A percentile compares a stretch with the other conserved stretches of the same genome.
phyloP scores from a whole-genome alignment of 1,140 invertebrate species.

The Laodelphax striatellus region DNA sequence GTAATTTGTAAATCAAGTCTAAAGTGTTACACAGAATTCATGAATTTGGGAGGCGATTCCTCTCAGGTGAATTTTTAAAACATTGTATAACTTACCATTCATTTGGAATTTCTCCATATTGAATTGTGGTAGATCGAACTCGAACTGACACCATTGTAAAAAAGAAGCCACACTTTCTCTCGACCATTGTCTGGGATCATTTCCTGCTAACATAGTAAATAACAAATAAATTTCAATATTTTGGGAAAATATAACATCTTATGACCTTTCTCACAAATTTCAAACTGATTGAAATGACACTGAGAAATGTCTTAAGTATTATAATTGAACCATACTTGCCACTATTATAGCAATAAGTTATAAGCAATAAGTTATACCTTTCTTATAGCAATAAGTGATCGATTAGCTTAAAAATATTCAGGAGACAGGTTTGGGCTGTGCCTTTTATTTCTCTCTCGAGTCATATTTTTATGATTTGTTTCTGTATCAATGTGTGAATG shows the following conservation, averaged over 20 bases:
- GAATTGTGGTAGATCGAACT: conserved; percentile 83
- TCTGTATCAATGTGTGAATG: too few relatives aligned
- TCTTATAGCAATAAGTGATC: too few relatives aligned
- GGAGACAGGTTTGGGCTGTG: too few relatives aligned
- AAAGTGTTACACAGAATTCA: too few relatives aligned
- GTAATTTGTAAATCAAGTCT: too few relatives aligned
- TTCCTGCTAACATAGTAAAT: conserved; percentile 38
- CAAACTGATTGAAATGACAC: not conserved
- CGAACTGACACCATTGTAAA: conserved; percentile 81
- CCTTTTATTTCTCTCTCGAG: too few relatives aligned
- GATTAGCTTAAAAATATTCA: too few relatives aligned
- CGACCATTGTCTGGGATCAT: conserved; percentile 80
- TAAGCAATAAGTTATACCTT: too few relatives aligned
- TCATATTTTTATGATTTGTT: too few relatives aligned
- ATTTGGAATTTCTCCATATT: conserved; percentile 93
- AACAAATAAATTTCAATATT: not conserved
- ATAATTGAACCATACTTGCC: not conserved
- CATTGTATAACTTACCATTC: conserved; percentile 59
- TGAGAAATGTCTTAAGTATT: not conserved
- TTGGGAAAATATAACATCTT: not conserved
- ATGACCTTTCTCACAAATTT: not conserved
- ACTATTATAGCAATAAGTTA: too few relatives aligned
- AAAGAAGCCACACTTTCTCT: conserved; percentile 82
- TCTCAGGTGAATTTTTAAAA: not conserved
- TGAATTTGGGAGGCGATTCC: too few relatives aligned